A percentile compares a stretch with the other conserved stretches of the same genome.
These are phyloP conservation scores for Nebria ingens DNA, from an alignment of 1,140 invertebrate genomes.

Conservation along the genomic window DNA sequence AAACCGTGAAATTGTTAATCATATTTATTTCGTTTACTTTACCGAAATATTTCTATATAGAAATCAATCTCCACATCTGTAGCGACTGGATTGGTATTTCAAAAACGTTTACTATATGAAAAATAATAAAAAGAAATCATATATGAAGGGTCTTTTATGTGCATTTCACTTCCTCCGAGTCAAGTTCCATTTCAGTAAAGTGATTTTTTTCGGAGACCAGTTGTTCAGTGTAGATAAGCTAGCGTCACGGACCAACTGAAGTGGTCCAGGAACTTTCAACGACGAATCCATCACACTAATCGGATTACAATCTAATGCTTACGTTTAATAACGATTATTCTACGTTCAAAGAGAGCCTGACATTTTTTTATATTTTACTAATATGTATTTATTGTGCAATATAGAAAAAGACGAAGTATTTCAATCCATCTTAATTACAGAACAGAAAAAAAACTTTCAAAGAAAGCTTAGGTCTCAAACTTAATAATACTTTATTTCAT, in stretches of 20 bases:
- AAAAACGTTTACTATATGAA: no score
- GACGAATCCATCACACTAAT: neutral
- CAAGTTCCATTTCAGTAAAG: neutral
- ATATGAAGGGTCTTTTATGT: no score
- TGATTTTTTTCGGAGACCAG: neutral
- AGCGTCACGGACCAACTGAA: neutral
- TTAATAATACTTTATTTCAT: neutral
- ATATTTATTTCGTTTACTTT: no score
- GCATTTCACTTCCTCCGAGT: no score
- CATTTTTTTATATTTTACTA: neutral
- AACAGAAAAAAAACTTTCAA: neutral
- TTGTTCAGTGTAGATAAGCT: neutral
- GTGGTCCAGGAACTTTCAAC: neutral
- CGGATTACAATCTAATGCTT: neutral
- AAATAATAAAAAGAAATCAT: no score
- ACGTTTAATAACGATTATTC: neutral
- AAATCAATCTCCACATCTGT: no score
- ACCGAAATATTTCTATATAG: no score
- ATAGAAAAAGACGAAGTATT: neutral
- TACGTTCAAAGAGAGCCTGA: neutral
- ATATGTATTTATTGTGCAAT: neutral
- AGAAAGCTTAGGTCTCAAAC: neutral
- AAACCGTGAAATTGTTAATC: no score
- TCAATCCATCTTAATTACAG: neutral
- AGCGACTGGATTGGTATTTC: no score